Evolutionary conservation across 64 coral and sea anemone genomes (phyloP).

Genomic region (Stichodactyla helianthus): DNA sequence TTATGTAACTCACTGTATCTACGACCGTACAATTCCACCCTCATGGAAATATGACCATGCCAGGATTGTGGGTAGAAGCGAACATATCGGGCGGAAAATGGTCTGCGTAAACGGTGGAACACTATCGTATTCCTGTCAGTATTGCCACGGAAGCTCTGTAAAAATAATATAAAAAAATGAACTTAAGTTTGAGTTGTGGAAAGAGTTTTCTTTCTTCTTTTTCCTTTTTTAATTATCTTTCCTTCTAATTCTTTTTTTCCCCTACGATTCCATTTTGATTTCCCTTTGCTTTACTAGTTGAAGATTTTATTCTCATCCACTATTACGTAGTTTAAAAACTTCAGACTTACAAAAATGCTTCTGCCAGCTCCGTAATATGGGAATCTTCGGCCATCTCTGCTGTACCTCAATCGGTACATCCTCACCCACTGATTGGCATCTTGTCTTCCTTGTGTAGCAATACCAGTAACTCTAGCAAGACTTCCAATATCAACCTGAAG

Average conservation of each 20-base stretch:
- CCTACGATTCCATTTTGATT: no score
- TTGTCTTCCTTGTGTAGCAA: constrained; percentile 18
- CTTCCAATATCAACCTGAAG: constrained; percentile 10
- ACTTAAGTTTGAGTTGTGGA: no score
- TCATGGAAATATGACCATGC: constrained; percentile 36
- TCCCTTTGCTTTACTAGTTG: no score
- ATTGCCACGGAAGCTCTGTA: constrained; percentile 47
- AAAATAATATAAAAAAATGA: background rate
- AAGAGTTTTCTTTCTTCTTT: no score
- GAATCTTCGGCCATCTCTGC: constrained; percentile 10
- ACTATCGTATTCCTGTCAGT: constrained; percentile 32
- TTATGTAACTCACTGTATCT: constrained; percentile 13
- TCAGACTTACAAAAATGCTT: constrained; percentile 7
- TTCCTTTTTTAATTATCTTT: no score
- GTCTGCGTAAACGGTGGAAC: constrained; percentile 18
- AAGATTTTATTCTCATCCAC: no score
- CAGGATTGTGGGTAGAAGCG: constrained; percentile 44
- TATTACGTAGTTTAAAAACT: no score
- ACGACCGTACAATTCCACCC: constrained; percentile 52
- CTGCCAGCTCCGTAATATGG: background rate
- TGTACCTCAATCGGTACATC: constrained; percentile 3
- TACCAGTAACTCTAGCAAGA: background rate
- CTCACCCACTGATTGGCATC: constrained; percentile 11
- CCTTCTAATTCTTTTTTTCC: no score
- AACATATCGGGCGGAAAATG: constrained; percentile 38